Evolutionary conservation across 2,888 invertebrate genomes (phyloP).

Genomic region (Timandra comae): DNA sequence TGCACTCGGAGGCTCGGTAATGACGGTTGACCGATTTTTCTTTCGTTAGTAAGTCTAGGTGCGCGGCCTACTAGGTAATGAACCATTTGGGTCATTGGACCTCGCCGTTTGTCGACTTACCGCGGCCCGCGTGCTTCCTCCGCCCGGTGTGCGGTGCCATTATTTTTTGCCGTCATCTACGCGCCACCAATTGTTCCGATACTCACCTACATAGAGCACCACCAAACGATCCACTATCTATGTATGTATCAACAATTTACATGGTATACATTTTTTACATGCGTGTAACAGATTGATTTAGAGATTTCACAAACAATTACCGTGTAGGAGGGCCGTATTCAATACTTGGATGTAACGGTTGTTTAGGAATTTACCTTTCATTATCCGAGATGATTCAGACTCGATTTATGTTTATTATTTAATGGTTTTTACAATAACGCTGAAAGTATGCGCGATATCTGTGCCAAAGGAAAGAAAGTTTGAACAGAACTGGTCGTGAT

Average conservation of each 20-base stretch:
- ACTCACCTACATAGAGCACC: constrained; percentile 43
- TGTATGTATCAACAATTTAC: constrained; percentile 27
- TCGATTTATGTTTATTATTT: constrained; percentile 5
- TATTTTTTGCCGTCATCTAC: constrained; percentile 58
- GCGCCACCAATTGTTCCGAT: constrained; percentile 51
- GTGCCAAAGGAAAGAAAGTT: constrained; percentile 2
- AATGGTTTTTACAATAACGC: too few species aligned
- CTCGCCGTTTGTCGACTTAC: constrained; percentile 62
- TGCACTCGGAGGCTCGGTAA: constrained; percentile 27
- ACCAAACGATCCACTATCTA: constrained; percentile 11
- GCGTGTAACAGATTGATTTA: constrained; percentile 33
- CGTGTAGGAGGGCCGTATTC: constrained; percentile 33
- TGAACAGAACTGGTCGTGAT: constrained; percentile 2
- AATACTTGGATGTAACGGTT: constrained; percentile 35
- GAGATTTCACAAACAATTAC: constrained; percentile 30
- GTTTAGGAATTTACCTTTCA: constrained; percentile 21
- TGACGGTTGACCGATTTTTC: constrained; percentile 60
- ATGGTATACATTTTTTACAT: constrained; percentile 28
- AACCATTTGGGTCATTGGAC: constrained; percentile 74
- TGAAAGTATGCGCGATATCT: not conserved
- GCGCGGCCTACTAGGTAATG: constrained; percentile 62
- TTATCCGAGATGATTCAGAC: constrained; percentile 11
- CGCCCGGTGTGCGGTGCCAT: constrained; percentile 43
- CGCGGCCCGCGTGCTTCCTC: constrained; percentile 33
- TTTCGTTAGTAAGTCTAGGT: constrained; percentile 57